A percentile compares a stretch with the other conserved stretches of the same genome.
Evolutionary conservation across 2,797 vertebrate species (phyloP).

Genomic region (Sus cebifrons): DNA sequence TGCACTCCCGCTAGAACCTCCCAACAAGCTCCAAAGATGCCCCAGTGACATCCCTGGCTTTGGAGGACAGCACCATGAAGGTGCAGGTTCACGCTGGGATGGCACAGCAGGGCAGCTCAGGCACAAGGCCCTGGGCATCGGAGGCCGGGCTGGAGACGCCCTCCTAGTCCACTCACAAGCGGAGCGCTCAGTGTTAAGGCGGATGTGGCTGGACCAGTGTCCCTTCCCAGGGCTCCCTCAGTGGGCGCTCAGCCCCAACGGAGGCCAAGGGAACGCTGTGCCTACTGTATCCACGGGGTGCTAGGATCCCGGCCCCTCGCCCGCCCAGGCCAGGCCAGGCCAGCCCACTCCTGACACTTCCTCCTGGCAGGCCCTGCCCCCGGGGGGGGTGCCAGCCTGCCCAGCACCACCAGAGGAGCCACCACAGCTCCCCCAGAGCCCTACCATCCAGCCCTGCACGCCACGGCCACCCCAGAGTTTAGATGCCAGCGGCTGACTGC

Average conservation of each 20-base stretch:
- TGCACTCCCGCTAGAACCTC: too few relatives aligned
- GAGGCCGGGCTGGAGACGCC: too few relatives aligned
- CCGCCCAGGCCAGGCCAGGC: not conserved
- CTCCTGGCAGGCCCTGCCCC: not conserved
- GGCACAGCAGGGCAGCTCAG: not conserved
- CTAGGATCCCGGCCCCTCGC: not conserved
- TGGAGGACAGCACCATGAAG: not conserved
- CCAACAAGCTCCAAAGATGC: too few relatives aligned
- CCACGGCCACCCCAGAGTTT: fast-evolving
- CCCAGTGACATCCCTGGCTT: not conserved
- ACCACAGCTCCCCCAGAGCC: not conserved
- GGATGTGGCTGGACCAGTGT: not conserved
- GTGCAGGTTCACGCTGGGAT: not conserved
- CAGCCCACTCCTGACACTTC: not conserved
- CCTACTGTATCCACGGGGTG: fast-evolving
- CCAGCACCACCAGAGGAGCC: not conserved
- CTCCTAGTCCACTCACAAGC: not conserved
- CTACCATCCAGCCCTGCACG: not conserved
- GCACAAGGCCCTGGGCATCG: too few relatives aligned
- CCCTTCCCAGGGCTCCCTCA: not conserved
- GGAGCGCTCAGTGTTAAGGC: not conserved
- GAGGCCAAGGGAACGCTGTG: not conserved
- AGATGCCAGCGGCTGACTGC: not conserved
- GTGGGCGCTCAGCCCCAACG: not conserved
- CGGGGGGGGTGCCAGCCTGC: too few relatives aligned